Percentiles rank a stretch among this genome's conserved stretches.
These are phyloP conservation scores for Dexiosoma caninum DNA, from an alignment of 2,888 invertebrate species.

Conservation along the genomic window DNA sequence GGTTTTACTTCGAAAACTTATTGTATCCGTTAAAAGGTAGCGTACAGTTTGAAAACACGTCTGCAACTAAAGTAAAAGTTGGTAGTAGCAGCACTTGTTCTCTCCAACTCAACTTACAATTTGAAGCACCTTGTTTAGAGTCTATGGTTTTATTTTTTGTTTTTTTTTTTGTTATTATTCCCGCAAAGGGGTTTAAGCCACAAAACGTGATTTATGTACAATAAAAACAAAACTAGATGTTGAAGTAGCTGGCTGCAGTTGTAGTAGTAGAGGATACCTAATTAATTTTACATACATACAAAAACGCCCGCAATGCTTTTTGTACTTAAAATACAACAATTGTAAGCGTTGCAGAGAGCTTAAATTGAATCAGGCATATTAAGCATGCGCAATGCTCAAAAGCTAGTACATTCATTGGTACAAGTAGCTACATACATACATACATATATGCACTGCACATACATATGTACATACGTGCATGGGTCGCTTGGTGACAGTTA, in stretches of 20 bases:
- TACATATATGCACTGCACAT: neutral
- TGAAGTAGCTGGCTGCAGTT: neutral
- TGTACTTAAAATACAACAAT: conserved; percentile 8
- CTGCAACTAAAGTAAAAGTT: conserved; percentile 67
- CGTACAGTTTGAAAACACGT: conserved; percentile 67
- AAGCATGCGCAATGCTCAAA: conserved; percentile 45
- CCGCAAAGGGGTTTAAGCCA: conserved; percentile 17
- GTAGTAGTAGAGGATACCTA: neutral
- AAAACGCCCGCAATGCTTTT: conserved; percentile 33
- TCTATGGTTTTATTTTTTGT: too few species aligned
- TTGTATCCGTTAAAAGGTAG: conserved; percentile 56
- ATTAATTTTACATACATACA: conserved; percentile 10
- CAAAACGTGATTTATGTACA: conserved; percentile 52
- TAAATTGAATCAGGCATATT: conserved; percentile 16
- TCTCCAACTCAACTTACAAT: conserved; percentile 47
- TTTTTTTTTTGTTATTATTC: neutral
- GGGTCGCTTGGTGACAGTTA: too few species aligned
- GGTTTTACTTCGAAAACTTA: neutral
- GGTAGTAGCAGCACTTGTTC: conserved; percentile 54
- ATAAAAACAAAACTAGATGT: neutral
- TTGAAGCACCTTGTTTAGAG: conserved; percentile 27
- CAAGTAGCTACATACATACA: neutral
- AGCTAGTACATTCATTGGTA: too few species aligned
- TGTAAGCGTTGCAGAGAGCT: conserved; percentile 43
- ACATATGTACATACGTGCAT: neutral